phyloP scores from a whole-genome alignment of 2,113 vertebrate species.

The Butorides virescens region DNA sequence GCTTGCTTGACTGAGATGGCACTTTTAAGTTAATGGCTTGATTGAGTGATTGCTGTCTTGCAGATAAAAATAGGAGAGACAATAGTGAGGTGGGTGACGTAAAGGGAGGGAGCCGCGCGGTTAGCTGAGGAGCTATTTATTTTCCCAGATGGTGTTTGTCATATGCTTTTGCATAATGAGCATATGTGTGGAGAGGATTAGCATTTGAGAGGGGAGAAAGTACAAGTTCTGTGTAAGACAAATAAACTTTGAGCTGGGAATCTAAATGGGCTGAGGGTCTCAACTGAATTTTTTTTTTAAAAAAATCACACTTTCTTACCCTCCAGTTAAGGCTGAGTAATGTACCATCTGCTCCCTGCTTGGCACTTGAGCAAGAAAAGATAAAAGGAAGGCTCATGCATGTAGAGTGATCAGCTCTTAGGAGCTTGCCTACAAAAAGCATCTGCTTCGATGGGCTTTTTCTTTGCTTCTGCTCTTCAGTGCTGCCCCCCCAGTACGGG shows the following conservation, averaged over 20 bases:
- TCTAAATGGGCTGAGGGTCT: conserved; percentile 54
- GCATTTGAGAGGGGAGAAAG: conserved; percentile 59
- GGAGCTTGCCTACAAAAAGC: background rate
- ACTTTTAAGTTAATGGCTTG: conserved; percentile 28
- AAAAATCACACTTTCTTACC: conserved; percentile 52
- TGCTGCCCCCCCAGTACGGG: fast-evolving
- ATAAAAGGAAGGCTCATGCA: background rate
- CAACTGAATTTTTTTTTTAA: background rate
- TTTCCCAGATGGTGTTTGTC: conserved; percentile 69
- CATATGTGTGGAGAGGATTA: conserved; percentile 64
- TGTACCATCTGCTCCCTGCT: conserved; percentile 59
- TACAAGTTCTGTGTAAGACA: conserved; percentile 52
- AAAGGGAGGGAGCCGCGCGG: conserved; percentile 14
- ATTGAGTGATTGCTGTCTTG: conserved; percentile 43
- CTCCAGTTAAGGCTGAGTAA: conserved; percentile 67
- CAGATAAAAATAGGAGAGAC: conserved; percentile 57
- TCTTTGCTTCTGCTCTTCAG: background rate
- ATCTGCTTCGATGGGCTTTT: background rate
- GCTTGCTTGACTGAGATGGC: background rate
- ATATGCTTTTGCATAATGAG: conserved; percentile 69
- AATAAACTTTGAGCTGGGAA: conserved; percentile 50
- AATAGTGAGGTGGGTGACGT: conserved; percentile 54
- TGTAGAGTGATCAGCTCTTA: background rate
- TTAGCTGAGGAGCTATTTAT: conserved; percentile 58
- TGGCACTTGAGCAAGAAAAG: conserved; percentile 29